Evolutionary conservation across 92 coral and sea anemone species (phyloP), one percentile per base, ranked within the genome.

Genomic region (Porites evermanni): DNA sequence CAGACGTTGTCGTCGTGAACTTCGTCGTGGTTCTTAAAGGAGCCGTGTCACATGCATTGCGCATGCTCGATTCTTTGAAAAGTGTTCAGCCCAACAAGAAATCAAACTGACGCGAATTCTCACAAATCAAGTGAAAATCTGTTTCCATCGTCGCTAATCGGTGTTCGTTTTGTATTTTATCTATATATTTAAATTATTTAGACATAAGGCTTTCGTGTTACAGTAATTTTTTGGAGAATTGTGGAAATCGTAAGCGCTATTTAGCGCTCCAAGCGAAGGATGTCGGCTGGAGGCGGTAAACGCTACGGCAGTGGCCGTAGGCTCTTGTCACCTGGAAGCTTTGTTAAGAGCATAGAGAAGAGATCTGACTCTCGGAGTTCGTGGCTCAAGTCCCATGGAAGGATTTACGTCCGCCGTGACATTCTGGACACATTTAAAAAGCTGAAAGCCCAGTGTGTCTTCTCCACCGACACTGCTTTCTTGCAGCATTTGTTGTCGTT

Each of bases 241-340:
- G 8, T 12, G 74, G 50, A 7, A 2, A 64, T 64, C 7, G 4
- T 64, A 64, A 64, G 23, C 5, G 23, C 21, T 9, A 9, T 64
- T 64, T 10, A 13, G 23, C 23, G 71, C 71, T 21, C 7, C 6
- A 67, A 67, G 21, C 72, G 72, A 56, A 56, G 60, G 13, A 70
- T 70, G 74, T 70, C 74, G 18, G 51, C 74, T 12, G 54, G 74
- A 29, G 74, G 74, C 53, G 50, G 74, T 9, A 70, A 38, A 24
- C 74, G 74, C 51, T 70, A 70, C 38, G 74, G 74, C 51, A 32
- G 74, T 29, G 74, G 74, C 16, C 17, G 74, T 18, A 70, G 13
- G 13, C 71, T 67, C 12, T 67, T 67, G 74, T 70, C 74, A 23
- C 74, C 74, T 24, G 52, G 52, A 24, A 69, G 74, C 74, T 32